These are phyloP conservation scores for Drosophila murphyi DNA, from an alignment of 1,140 invertebrate genomes.

Conservation along the genomic window DNA sequence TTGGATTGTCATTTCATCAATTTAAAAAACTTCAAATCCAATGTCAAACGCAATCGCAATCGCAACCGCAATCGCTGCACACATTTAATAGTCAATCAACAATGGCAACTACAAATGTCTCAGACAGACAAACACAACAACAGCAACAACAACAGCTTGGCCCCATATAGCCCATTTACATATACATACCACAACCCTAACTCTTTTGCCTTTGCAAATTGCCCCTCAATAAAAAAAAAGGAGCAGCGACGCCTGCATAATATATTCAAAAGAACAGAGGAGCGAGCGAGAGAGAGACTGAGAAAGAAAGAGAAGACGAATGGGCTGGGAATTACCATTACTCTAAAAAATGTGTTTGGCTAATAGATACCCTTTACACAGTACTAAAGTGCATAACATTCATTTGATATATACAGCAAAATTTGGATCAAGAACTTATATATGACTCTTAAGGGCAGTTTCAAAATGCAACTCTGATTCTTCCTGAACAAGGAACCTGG, in stretches of 20 bases:
- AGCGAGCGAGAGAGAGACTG: not conserved
- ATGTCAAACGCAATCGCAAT: constrained; percentile 17
- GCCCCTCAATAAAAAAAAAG: constrained; percentile 36
- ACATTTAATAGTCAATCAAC: constrained; percentile 12
- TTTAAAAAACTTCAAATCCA: constrained; percentile 20
- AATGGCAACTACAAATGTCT: constrained; percentile 18
- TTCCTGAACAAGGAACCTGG: not conserved
- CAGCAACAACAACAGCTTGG: not conserved
- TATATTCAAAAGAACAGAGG: not conserved
- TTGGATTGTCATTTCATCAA: constrained; percentile 42
- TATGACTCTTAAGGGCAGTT: not conserved
- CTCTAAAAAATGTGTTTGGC: not conserved
- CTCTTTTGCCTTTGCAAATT: constrained; percentile 19
- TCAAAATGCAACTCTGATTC: not conserved
- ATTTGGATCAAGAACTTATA: too few relatives aligned
- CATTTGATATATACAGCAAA: too few relatives aligned
- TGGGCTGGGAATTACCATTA: constrained; percentile 12
- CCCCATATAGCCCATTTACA: constrained; percentile 3
- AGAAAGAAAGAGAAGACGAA: not conserved
- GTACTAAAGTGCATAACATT: too few relatives aligned
- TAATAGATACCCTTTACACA: not conserved
- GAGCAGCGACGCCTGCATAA: constrained; percentile 21
- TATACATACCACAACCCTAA: not conserved
- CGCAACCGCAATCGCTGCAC: constrained; percentile 1
- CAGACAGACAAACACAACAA: constrained; percentile 1